Evolutionary conservation across 2,113 vertebrate genomes (phyloP), one percentile per base, ranked within the genome.

Genomic region (Bungarus multicinctus): DNA sequence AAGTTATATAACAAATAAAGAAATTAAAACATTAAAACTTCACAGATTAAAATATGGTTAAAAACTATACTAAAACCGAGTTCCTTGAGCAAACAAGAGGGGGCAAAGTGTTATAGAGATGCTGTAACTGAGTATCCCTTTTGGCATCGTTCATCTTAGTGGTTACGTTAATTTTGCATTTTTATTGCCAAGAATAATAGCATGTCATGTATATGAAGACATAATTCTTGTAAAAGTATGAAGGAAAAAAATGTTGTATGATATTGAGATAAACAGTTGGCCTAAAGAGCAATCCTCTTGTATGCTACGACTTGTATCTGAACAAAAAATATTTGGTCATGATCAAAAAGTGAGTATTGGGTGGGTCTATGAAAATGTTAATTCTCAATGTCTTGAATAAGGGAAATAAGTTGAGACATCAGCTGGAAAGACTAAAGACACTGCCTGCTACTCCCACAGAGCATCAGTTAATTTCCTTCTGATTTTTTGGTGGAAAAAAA

Each of bases 131-230:
- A 90, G 39, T 27, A 2, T 0, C 0, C 50, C 74, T 47, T 58
- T 86, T 93, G 55, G 89, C 95, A 39, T 81, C 8, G 85, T 95
- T 94, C 16, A 3, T 93, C 88, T n/a, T 88, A 2, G 0, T 47
- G 1, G 74, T 45, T 11, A 8, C 22, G 90, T 60, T 27, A 89
- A 47, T 10, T 14, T 43, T 53, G 34, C 55, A 93, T 91, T 74
- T 90, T 0, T 5, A 94, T 95, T 69, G 87, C 45, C 50, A 43
- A 27, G 53, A 60, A 45, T 45, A 90, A 53, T 53, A 87, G 4
- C 86, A 87, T 64, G 27, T 87, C 43, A 27, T 25, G 0, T 5
- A 30, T 57, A 45, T 47, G 25, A 91, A 87, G 52, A 47, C 34
- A 45, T 20, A 91, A 45, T 86, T 85, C 34, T 47, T 81, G 18